Evolutionary conservation across 1,140 invertebrate genomes (phyloP), one percentile per base, ranked within the genome.

Genomic region (Drosophila nebulosa): DNA sequence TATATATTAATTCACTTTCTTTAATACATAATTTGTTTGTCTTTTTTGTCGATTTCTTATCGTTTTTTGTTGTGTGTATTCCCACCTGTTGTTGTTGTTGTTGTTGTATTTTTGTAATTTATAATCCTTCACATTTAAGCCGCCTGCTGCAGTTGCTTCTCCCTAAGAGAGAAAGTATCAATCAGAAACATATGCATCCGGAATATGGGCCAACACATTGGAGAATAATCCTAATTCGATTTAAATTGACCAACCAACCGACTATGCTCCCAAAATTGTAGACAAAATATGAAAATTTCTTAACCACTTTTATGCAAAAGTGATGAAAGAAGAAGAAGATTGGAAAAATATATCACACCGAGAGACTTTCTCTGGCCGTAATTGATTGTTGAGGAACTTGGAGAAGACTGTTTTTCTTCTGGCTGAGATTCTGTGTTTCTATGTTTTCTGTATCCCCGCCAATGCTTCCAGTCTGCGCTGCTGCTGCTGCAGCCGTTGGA

Each of bases 21-120:
- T 53, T 52, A 26, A 46, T n/a, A n/a, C 21, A 58, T 53, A 9
- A 16, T 10, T 32, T 30, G n/a, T n/a, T 22, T 65, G 18, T 59
- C 51, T 36, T 16, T n/a, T 10, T 1, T 9, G 12, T 39, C 39
- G 3, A 3, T 62, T 66, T 5, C 35, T 52, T 36, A 39, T 21
- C 63, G 1, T 42, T 26, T 9, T 42, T 75, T 39, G 69, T 46
- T 42, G 52, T 18, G 3, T 63, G 21, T 18, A 50, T 62, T 74
- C 80, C 71, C 79, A 84, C 79, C 79, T 84, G 79, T 84, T 84
- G 79, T 84, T 85, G 52, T 77, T 73, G 69, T 35, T 67, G 46
- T 22, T 69, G 22, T 9, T 57, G 60, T 14, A 7, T 22, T 39
- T 14, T 62, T 69, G 36, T 56, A 53, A 30, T 64, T 36, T 27